Percentiles rank a stretch among this genome's conserved stretches.
Conservation (phyloP, 1,140 invertebrate genomes). For the Diuraphis noxia region DNA sequence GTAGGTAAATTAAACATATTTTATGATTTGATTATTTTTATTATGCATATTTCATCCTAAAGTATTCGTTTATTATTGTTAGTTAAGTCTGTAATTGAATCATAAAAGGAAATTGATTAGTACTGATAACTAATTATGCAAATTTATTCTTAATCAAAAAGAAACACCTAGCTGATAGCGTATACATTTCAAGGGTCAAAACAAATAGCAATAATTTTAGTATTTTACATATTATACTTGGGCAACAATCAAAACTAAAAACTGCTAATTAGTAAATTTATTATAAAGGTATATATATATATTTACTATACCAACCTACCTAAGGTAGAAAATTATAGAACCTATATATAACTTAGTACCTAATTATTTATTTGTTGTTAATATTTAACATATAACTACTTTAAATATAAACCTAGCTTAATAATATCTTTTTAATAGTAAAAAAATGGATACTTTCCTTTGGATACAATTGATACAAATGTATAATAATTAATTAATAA, state of each 20-base stretch:
- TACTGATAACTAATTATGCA: neutral
- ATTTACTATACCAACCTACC: too few species aligned
- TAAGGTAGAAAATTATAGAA: neutral
- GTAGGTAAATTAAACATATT: neutral
- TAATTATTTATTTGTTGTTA: neutral
- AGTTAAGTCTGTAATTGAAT: neutral
- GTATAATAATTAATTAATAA: neutral
- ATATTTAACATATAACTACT: neutral
- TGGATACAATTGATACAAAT: neutral
- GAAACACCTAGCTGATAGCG: neutral
- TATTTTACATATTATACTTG: too few species aligned
- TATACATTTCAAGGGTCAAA: neutral
- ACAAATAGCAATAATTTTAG: neutral
- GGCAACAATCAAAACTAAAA: neutral
- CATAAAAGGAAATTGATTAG: neutral
- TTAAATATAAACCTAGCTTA: neutral
- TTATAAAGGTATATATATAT: neutral
- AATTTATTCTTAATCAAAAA: neutral
- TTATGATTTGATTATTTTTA: neutral
- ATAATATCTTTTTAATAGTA: neutral
- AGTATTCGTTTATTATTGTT: neutral
- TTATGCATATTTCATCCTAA: neutral
- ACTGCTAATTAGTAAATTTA: neutral
- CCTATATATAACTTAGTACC: neutral
- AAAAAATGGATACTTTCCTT: neutral